Evolutionary conservation across 2,113 vertebrate genomes (phyloP).

Genomic region (Sigmodon hispidus): DNA sequence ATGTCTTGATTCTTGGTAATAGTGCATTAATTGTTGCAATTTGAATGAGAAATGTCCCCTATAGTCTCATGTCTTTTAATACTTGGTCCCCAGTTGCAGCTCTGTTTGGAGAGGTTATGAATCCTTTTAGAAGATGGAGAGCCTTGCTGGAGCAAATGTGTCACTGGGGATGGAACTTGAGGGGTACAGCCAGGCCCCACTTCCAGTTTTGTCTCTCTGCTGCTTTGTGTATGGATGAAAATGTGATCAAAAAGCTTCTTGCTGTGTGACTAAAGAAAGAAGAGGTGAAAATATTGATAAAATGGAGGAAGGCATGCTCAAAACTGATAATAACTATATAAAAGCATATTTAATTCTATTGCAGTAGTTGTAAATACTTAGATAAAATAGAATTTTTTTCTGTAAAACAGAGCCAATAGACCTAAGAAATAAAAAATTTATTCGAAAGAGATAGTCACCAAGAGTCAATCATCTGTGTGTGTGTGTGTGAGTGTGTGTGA

Average conservation of each 20-base stretch:
- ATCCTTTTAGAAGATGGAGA: background rate
- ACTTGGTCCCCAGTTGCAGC: background rate
- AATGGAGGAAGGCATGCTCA: background rate
- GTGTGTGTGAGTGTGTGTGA: background rate
- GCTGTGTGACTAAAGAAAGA: background rate
- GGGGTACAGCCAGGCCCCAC: background rate
- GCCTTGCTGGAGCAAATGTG: background rate
- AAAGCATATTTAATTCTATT: background rate
- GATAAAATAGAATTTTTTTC: background rate
- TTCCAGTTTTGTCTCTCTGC: background rate
- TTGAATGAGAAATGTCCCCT: background rate
- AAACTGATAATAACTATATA: constrained; percentile 4
- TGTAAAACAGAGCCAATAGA: background rate
- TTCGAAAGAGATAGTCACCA: constrained; percentile 8
- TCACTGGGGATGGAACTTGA: background rate
- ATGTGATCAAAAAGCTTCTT: background rate
- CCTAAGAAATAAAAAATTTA: background rate
- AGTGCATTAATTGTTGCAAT: background rate
- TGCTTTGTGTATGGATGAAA: background rate
- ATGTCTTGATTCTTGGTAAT: background rate
- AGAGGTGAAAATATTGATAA: background rate
- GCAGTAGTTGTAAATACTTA: background rate
- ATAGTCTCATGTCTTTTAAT: background rate
- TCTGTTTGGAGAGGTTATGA: background rate
- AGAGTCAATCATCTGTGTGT: background rate